phyloP scores from a whole-genome alignment of 2,888 invertebrate genomes.

The Rutpela maculata region DNA sequence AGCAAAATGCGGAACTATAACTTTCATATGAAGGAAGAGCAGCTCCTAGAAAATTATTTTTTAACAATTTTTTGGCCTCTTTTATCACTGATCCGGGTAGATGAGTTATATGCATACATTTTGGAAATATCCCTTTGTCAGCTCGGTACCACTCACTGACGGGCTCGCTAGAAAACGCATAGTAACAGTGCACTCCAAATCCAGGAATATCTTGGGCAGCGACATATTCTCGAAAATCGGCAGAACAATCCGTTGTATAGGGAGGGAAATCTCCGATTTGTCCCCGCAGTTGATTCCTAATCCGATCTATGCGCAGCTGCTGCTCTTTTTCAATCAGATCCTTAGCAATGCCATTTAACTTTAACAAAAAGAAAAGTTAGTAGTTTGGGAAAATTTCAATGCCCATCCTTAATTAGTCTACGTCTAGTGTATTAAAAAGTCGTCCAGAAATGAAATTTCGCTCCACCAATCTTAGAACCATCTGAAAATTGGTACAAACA shows the following conservation, averaged over 20 bases:
- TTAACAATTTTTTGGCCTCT: no score
- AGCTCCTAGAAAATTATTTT: no score
- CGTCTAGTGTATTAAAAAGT: no score
- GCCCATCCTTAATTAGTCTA: neutral
- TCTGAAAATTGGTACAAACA: no score
- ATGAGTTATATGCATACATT: slow-evolving; percentile 55
- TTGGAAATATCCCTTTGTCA: slow-evolving; percentile 69
- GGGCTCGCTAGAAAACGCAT: slow-evolving; percentile 74
- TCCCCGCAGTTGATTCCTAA: slow-evolving; percentile 59
- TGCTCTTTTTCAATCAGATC: slow-evolving; percentile 67
- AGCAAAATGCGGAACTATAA: no score
- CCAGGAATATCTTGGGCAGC: slow-evolving; percentile 74
- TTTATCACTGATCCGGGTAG: no score
- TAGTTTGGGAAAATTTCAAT: slow-evolving; percentile 48
- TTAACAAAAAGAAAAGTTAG: slow-evolving; percentile 20
- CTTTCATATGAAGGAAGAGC: no score
- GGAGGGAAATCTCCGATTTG: slow-evolving; percentile 66
- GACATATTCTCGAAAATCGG: slow-evolving; percentile 73
- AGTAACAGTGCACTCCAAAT: slow-evolving; percentile 75
- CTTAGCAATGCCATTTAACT: slow-evolving; percentile 68
- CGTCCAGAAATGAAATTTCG: no score
- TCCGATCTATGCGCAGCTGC: slow-evolving; percentile 55
- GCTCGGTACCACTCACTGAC: slow-evolving; percentile 71
- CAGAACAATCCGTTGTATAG: slow-evolving; percentile 69
- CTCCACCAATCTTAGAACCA: no score